Conservation (phyloP, 2,113 vertebrate genomes). For the Gymnogyps californianus region DNA sequence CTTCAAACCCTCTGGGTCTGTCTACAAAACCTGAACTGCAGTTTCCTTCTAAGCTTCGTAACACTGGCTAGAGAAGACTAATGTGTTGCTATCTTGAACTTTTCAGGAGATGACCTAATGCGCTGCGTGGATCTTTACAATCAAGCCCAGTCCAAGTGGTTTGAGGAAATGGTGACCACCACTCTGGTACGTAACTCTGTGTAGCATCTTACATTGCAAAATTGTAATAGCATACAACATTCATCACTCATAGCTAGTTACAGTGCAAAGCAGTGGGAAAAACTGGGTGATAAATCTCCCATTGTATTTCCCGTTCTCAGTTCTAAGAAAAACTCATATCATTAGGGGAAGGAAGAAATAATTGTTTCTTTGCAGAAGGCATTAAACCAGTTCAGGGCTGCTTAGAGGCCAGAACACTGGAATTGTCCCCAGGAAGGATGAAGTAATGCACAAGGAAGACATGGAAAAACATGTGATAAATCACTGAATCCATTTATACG, state of each 20-base stretch:
- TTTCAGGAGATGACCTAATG: constrained; percentile 93
- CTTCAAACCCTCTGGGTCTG: not conserved
- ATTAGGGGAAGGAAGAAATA: not conserved
- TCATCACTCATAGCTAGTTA: not conserved
- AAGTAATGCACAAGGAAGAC: not conserved
- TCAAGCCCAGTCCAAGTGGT: constrained; percentile 97
- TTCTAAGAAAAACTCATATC: not conserved
- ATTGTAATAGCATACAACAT: accelerated
- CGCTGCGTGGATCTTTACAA: constrained; percentile 98
- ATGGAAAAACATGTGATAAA: not conserved
- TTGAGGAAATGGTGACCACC: constrained; percentile 98
- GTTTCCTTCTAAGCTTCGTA: not conserved
- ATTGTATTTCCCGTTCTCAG: not conserved
- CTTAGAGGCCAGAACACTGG: not conserved
- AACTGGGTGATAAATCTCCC: not conserved
- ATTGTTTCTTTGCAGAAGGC: not conserved
- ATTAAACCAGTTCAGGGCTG: not conserved
- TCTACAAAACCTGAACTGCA: not conserved
- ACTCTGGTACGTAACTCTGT: constrained; percentile 82
- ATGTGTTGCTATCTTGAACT: not conserved
- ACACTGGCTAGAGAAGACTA: not conserved
- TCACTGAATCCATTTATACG: not conserved
- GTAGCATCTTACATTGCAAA: not conserved
- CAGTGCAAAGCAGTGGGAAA: not conserved
- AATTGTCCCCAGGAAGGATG: not conserved